Evolutionary conservation across 2,888 invertebrate genomes (phyloP).

Genomic region (Campoletis raptor): DNA sequence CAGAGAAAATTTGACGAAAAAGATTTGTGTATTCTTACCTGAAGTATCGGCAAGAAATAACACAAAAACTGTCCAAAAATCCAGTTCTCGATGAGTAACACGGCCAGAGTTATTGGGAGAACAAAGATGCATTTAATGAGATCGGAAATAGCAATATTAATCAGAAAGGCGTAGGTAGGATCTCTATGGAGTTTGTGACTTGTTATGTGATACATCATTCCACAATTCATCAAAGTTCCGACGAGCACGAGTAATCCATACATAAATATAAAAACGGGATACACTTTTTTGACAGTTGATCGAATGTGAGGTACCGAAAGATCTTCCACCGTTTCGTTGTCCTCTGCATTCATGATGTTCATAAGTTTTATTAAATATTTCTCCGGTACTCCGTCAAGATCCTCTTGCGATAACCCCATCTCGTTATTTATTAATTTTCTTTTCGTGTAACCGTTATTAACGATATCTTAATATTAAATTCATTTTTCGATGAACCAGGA

Average conservation of each 20-base stretch:
- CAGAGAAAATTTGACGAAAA: neutral
- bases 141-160: slow-evolving; percentile 89
- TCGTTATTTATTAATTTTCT: neutral
- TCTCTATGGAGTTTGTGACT: slow-evolving; percentile 87
- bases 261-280: slow-evolving; percentile 88
- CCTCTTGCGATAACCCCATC: slow-evolving; percentile 43
- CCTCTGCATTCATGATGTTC: slow-evolving; percentile 81
- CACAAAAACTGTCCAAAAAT: slow-evolving; percentile 90
- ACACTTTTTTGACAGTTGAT: slow-evolving; percentile 86
- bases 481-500: neutral
- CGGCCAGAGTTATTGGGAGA: slow-evolving; percentile 89
- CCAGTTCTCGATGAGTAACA: slow-evolving; percentile 90
- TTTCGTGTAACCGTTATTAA: neutral
- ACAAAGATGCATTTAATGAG: slow-evolving; percentile 89
- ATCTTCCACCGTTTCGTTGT: slow-evolving; percentile 86
- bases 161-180: slow-evolving; percentile 88
- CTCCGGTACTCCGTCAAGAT: slow-evolving; percentile 60
- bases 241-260: slow-evolving; percentile 87
- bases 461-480: neutral
- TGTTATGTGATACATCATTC: slow-evolving; percentile 87
- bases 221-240: slow-evolving; percentile 87
- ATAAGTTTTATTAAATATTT: slow-evolving; percentile 79
- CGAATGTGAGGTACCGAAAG: slow-evolving; percentile 88
- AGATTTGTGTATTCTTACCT: slow-evolving; percentile 85
- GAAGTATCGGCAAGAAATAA: slow-evolving; percentile 90